Evolutionary conservation across 2,888 invertebrate genomes (phyloP).

Genomic region (Meta bourneti): DNA sequence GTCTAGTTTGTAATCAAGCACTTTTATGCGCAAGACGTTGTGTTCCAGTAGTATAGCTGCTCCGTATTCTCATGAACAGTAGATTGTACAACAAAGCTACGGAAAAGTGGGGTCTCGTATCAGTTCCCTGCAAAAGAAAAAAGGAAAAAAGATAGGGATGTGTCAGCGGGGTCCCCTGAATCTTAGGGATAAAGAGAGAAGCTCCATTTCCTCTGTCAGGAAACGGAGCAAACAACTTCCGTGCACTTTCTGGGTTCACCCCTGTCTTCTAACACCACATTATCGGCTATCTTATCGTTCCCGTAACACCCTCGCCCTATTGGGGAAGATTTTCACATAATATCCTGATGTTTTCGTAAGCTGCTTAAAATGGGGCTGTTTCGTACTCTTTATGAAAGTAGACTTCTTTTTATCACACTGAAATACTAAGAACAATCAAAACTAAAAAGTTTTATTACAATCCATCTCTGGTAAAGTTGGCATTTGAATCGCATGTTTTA

Average conservation of each 20-base stretch:
- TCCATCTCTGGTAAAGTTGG: no score
- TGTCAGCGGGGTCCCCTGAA: neutral
- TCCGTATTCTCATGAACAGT: no score
- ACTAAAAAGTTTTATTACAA: no score
- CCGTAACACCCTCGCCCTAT: constrained; percentile 20
- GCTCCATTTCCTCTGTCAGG: constrained; percentile 66
- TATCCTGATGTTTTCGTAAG: constrained; percentile 2
- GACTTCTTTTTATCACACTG: neutral
- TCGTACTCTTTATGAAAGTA: neutral
- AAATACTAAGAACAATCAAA: no score
- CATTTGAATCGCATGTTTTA: no score
- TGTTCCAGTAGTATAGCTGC: no score
- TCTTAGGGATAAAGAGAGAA: neutral
- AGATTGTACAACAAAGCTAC: neutral
- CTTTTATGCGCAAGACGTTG: no score
- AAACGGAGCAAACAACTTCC: constrained; percentile 72
- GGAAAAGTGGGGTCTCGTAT: neutral
- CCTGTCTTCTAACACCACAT: constrained; percentile 25
- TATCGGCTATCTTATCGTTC: constrained; percentile 37
- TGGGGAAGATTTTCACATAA: constrained; percentile 21
- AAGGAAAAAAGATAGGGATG: neutral
- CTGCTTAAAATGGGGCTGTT: neutral
- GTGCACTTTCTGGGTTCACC: constrained; percentile 64
- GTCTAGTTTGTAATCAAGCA: no score
- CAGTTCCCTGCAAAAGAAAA: neutral